A percentile compares a stretch with the other conserved stretches of the same genome.
These are phyloP conservation scores for Rhabdornis inornatus DNA, from an alignment of 2,113 vertebrate species.

Conservation along the genomic window DNA sequence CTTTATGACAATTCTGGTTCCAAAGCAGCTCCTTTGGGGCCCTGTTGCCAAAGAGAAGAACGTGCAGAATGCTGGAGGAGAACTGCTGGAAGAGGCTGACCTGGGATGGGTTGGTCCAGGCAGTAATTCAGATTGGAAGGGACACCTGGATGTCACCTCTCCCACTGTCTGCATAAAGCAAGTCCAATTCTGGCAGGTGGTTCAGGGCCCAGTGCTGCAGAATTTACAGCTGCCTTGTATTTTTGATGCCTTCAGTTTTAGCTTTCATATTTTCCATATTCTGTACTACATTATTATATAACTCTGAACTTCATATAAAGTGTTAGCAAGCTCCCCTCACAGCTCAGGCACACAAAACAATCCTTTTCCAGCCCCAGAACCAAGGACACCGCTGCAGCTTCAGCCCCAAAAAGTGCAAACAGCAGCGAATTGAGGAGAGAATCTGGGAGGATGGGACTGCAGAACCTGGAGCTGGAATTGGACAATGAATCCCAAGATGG, in stretches of 20 bases:
- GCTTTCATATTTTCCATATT: background rate
- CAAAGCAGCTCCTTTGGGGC: background rate
- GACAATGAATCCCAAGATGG: too few species aligned
- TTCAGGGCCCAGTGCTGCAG: background rate
- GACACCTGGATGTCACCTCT: background rate
- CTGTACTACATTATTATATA: background rate
- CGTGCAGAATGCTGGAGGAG: background rate
- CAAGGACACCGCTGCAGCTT: too few species aligned
- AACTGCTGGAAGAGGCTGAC: background rate
- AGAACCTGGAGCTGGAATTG: too few species aligned
- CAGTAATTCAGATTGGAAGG: background rate
- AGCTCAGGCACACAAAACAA: too few species aligned
- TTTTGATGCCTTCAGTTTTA: background rate
- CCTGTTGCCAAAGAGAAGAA: background rate
- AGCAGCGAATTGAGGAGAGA: too few species aligned
- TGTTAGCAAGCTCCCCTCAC: too few species aligned
- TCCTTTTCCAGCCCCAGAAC: too few species aligned
- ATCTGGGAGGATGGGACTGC: too few species aligned
- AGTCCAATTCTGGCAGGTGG: background rate
- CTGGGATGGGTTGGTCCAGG: background rate
- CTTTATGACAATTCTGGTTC: fast-evolving
- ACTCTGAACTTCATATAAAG: too few species aligned
- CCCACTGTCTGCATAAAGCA: background rate
- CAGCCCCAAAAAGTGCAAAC: too few species aligned
- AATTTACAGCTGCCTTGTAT: background rate